These are phyloP conservation scores for Calycopis cecrops DNA, from an alignment of 1,140 invertebrate species.

Conservation along the genomic window DNA sequence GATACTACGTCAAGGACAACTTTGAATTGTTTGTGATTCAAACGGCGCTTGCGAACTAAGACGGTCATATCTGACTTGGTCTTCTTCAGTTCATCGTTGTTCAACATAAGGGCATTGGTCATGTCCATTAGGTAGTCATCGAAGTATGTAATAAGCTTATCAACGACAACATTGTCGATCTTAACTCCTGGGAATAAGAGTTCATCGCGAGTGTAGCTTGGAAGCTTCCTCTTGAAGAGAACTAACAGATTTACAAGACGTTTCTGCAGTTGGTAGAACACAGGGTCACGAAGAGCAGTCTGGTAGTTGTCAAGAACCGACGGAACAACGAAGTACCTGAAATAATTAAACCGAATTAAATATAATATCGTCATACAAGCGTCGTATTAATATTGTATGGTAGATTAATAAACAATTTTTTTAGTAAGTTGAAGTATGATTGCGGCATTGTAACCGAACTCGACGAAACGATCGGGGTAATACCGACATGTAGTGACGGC, in stretches of 20 bases:
- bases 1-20: conserved; percentile 77
- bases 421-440: too few species aligned
- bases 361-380: background rate
- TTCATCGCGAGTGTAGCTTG: conserved; percentile 79
- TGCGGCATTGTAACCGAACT: too few species aligned
- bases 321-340: conserved; percentile 71
- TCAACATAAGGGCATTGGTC: conserved; percentile 67
- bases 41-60: conserved; percentile 76
- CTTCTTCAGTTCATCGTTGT: conserved; percentile 56
- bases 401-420: too few species aligned
- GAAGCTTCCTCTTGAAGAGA: conserved; percentile 76
- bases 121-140: conserved; percentile 75
- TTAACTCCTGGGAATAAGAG: conserved; percentile 76
- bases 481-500: too few species aligned
- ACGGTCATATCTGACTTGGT: conserved; percentile 60
- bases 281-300: conserved; percentile 81
- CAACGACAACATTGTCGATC: conserved; percentile 74
- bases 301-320: conserved; percentile 73
- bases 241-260: conserved; percentile 75
- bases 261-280: conserved; percentile 80
- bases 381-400: too few species aligned
- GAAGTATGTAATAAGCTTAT: conserved; percentile 76
- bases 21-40: conserved; percentile 81
- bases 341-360: conserved; percentile 21
- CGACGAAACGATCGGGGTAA: too few species aligned